Evolutionary conservation across 2,888 invertebrate species (phyloP).

Genomic region (Hirtodrosophila duncani): DNA sequence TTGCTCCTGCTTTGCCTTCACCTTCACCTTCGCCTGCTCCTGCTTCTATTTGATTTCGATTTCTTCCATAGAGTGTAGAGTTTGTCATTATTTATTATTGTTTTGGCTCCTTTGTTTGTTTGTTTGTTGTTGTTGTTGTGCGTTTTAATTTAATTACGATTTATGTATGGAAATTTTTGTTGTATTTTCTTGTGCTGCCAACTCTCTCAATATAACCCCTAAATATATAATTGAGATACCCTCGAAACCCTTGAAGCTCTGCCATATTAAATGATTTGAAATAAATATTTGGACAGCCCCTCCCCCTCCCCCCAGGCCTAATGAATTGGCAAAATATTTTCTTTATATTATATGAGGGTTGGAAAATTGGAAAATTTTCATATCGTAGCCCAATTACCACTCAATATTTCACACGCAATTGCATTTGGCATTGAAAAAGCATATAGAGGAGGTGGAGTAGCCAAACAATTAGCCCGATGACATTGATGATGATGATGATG

Average conservation of each 20-base stretch:
- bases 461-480: background rate
- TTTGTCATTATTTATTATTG: constrained; percentile 66
- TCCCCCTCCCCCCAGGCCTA: too few species aligned
- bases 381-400: constrained; percentile 20
- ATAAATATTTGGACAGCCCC: constrained; percentile 67
- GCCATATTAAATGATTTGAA: constrained; percentile 44
- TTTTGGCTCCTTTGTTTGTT: constrained; percentile 51
- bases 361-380: constrained; percentile 15
- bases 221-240: constrained; percentile 18
- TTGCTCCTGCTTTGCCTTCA: constrained; percentile 23
- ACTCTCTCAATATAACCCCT: constrained; percentile 9
- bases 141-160: constrained; percentile 67
- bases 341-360: constrained; percentile 31
- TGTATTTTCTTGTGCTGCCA: too few species aligned
- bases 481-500: constrained; percentile 15
- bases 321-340: constrained; percentile 60
- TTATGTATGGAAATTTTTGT: constrained; percentile 65
- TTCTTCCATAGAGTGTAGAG: constrained; percentile 15
- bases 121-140: constrained; percentile 33
- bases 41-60: constrained; percentile 12
- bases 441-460: background rate
- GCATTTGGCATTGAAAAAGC: constrained; percentile 16
- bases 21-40: constrained; percentile 25
- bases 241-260: constrained; percentile 15
- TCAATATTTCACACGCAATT: constrained; percentile 57